phyloP scores from a whole-genome alignment of 1,140 invertebrate species.

The Ectropis grisescens region DNA sequence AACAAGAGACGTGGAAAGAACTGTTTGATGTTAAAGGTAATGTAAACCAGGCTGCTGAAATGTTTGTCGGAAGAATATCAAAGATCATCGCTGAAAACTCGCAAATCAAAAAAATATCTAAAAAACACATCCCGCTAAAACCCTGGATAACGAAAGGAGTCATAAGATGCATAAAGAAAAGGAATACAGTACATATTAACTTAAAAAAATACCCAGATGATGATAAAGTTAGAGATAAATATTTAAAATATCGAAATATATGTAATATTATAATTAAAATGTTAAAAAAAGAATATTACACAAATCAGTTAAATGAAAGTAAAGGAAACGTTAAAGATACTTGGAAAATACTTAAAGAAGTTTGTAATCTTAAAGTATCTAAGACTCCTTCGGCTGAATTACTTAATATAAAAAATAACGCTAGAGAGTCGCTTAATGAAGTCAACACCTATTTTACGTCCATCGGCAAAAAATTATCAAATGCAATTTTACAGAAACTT shows the following conservation, averaged over 20 bases:
- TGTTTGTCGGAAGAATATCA: neutral
- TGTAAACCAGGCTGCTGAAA: too few species aligned
- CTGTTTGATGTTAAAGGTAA: too few species aligned
- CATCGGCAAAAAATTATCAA: too few species aligned
- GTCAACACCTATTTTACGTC: slow-evolving; percentile 12
- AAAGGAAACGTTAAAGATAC: slow-evolving; percentile 11
- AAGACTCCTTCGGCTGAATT: neutral
- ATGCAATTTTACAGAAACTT: too few species aligned
- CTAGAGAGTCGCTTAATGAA: slow-evolving; percentile 4
- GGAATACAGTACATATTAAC: slow-evolving; percentile 8
- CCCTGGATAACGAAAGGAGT: slow-evolving; percentile 11
- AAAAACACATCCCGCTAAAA: slow-evolving; percentile 9
- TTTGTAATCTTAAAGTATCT: slow-evolving; percentile 5
- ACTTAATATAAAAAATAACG: neutral
- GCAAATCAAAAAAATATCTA: slow-evolving; percentile 1
- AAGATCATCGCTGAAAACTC: slow-evolving; percentile 1
- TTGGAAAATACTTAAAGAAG: slow-evolving; percentile 13
- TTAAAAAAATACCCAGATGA: slow-evolving; percentile 3
- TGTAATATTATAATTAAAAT: slow-evolving; percentile 10
- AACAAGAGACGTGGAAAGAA: too few species aligned
- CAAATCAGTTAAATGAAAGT: slow-evolving; percentile 3
- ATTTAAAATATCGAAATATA: slow-evolving; percentile 12
- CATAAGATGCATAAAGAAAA: slow-evolving; percentile 9
- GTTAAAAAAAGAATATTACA: slow-evolving; percentile 9
- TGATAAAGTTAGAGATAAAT: slow-evolving; percentile 2